Conservation (phyloP, 2,797 vertebrate species). For the Clarias pachynema region DNA sequence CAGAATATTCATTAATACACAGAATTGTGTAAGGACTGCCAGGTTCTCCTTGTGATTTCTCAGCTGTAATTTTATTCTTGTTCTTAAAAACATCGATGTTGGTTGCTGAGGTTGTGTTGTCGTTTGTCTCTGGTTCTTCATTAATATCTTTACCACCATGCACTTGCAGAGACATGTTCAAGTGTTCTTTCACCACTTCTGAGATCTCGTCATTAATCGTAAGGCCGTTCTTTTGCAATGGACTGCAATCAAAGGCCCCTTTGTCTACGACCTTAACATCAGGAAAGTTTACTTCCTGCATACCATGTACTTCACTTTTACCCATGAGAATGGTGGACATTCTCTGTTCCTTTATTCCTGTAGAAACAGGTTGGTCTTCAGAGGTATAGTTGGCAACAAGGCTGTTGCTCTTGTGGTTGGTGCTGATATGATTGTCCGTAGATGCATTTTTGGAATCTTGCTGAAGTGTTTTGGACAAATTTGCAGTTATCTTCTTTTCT, state of each 20-base stretch:
- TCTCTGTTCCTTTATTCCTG: not conserved
- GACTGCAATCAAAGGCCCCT: slow-evolving; percentile 15
- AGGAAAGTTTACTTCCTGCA: slow-evolving; percentile 13
- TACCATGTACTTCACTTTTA: not conserved
- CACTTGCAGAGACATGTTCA: slow-evolving; percentile 56
- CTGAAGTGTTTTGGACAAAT: slow-evolving; percentile 1
- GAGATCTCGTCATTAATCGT: slow-evolving; percentile 77
- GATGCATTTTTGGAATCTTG: slow-evolving; percentile 3
- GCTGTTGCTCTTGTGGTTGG: slow-evolving; percentile 2
- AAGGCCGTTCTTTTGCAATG: slow-evolving; percentile 49
- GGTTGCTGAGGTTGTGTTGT: slow-evolving; percentile 1
- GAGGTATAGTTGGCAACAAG: not conserved
- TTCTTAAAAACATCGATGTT: slow-evolving; percentile 10
- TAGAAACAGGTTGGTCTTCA: not conserved
- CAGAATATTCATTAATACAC: slow-evolving; percentile 5
- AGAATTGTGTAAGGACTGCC: not conserved
- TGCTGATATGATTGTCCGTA: not conserved
- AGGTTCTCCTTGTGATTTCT: not conserved
- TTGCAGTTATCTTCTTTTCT: slow-evolving; percentile 19
- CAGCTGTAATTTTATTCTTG: slow-evolving; percentile 21
- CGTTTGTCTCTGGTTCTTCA: slow-evolving; percentile 33
- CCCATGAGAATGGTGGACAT: not conserved
- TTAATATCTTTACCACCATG: slow-evolving; percentile 23
- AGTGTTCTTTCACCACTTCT: slow-evolving; percentile 74
- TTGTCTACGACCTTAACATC: slow-evolving; percentile 4